Percentiles rank a stretch among this genome's conserved stretches.
phyloP scores from a whole-genome alignment of 2,113 vertebrate genomes.

The Callorhinus ursinus region DNA sequence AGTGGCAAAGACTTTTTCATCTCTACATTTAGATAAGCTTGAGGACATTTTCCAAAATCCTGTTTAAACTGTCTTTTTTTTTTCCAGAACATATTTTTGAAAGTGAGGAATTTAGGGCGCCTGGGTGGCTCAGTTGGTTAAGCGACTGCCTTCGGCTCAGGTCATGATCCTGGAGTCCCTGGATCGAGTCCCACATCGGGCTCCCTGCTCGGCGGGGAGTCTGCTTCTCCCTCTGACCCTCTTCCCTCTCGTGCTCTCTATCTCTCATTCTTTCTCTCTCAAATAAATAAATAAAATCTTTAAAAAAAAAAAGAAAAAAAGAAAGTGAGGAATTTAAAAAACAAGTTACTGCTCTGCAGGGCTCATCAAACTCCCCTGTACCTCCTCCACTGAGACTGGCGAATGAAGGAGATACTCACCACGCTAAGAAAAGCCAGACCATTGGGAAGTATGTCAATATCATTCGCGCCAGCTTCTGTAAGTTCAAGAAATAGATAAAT shows the following conservation, averaged over 20 bases:
- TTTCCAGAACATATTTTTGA: background rate
- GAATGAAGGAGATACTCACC: conserved; percentile 80
- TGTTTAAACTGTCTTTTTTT: background rate
- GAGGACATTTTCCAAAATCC: conserved; percentile 3
- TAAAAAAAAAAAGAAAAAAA: too few species aligned
- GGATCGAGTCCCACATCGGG: too few species aligned
- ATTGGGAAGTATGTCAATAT: conserved; percentile 89
- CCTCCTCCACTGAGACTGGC: background rate
- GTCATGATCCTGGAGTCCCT: too few species aligned
- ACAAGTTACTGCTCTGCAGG: background rate
- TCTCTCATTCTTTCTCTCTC: too few species aligned
- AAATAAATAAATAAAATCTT: too few species aligned
- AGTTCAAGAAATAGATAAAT: conserved; percentile 60
- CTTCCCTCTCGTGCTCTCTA: too few species aligned
- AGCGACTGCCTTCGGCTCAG: too few species aligned
- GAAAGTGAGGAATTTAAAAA: background rate
- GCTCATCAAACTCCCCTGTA: background rate
- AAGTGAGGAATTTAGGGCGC: background rate
- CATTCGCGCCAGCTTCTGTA: conserved; percentile 87
- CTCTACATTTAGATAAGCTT: background rate
- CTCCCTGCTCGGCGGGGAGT: too few species aligned
- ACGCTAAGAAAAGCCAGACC: conserved; percentile 89
- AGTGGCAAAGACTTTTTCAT: background rate
- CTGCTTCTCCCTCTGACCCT: too few species aligned
- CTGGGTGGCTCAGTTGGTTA: too few species aligned